A percentile compares a stretch with the other conserved stretches of the same genome.
Conservation (phyloP, 1,140 invertebrate genomes). For the Drosophila subpulchrella region DNA sequence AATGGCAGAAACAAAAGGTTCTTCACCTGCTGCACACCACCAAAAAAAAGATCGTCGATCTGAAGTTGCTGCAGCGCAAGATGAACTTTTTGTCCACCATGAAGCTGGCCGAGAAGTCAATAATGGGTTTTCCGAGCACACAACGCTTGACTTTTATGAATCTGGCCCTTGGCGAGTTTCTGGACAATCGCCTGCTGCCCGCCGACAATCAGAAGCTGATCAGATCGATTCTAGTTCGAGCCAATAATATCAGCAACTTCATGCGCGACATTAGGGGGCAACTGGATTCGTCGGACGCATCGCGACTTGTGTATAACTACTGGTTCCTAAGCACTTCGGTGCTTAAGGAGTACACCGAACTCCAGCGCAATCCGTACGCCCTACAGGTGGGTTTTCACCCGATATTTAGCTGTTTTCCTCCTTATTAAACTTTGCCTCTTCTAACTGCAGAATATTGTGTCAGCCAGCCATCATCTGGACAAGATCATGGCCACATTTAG, state of each 20-base stretch:
- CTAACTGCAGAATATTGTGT: slow-evolving; percentile 49
- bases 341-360: slow-evolving; percentile 53
- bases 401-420: accelerated
- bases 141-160: slow-evolving; percentile 50
- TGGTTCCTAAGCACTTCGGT: slow-evolving; percentile 26
- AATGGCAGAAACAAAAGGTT: slow-evolving; percentile 67
- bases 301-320: slow-evolving; percentile 43
- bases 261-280: slow-evolving; percentile 34
- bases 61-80: slow-evolving; percentile 59
- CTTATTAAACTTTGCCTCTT: too few relatives aligned
- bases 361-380: slow-evolving; percentile 53
- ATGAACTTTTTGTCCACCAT: slow-evolving; percentile 54
- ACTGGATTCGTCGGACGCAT: slow-evolving; percentile 43
- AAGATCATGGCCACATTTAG: slow-evolving; percentile 49
- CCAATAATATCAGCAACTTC: slow-evolving; percentile 38
- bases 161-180: slow-evolving; percentile 52
- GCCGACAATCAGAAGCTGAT: slow-evolving; percentile 56
- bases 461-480: slow-evolving; percentile 48
- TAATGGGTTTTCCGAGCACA: slow-evolving; percentile 43
- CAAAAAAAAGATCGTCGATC: slow-evolving; percentile 85
- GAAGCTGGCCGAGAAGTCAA: slow-evolving; percentile 55
- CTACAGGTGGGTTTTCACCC: slow-evolving; percentile 36
- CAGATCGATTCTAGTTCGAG: slow-evolving; percentile 39
- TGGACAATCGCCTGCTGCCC: slow-evolving; percentile 50
- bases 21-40: slow-evolving; percentile 80